Percentiles rank a stretch among this genome's conserved stretches.
Evolutionary conservation across 2,797 vertebrate genomes (phyloP).

Genomic region (Phataginus tricuspis): DNA sequence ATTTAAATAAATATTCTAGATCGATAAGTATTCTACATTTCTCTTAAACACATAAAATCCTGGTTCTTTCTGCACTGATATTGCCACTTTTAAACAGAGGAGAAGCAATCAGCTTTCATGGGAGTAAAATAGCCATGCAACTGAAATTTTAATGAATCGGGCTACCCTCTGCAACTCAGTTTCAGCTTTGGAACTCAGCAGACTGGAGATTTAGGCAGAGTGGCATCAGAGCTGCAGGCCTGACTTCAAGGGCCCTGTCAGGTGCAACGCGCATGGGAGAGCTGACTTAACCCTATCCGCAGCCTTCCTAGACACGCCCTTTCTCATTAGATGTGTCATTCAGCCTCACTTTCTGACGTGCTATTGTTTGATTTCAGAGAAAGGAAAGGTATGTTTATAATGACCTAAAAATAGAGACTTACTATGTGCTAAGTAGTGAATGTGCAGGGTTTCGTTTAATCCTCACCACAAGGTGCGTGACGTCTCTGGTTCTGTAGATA

Average conservation of each 20-base stretch:
- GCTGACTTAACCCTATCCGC: fast-evolving
- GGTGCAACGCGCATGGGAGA: fast-evolving
- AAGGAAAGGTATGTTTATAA: background rate
- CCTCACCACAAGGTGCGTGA: fast-evolving
- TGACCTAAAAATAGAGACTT: background rate
- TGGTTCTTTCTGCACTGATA: background rate
- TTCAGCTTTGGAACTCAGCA: too few species aligned
- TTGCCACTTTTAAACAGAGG: background rate
- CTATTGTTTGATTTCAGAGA: background rate
- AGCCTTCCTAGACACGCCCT: background rate
- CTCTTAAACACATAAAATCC: background rate
- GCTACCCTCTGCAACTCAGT: too few species aligned
- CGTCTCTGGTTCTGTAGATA: background rate
- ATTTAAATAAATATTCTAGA: background rate
- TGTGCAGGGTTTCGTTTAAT: fast-evolving
- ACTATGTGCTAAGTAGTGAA: background rate
- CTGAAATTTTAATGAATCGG: background rate
- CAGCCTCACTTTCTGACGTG: background rate
- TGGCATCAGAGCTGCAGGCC: background rate
- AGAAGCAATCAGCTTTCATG: background rate
- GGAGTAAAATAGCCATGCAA: background rate
- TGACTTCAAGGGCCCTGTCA: fast-evolving
- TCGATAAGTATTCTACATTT: too few species aligned
- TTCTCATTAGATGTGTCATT: background rate
- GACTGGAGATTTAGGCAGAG: fast-evolving